Percentiles rank a stretch among this genome's conserved stretches.
These are phyloP conservation scores for Lepeophtheirus nordmannii DNA, from an alignment of 2,888 invertebrate species.

Conservation along the genomic window DNA sequence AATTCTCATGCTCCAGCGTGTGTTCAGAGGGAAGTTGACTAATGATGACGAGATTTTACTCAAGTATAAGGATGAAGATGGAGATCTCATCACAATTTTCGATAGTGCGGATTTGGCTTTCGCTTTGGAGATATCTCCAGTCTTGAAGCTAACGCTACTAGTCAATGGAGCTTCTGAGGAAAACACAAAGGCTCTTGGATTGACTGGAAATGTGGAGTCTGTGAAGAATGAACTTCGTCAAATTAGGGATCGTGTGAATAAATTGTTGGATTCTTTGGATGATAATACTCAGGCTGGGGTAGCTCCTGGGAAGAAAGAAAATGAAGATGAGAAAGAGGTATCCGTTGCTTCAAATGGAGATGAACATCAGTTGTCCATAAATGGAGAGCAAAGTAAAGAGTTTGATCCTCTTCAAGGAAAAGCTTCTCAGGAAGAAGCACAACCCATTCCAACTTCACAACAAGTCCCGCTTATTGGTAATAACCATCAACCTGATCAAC, in stretches of 20 bases:
- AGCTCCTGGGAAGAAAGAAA: not conserved
- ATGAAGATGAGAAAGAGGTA: not conserved
- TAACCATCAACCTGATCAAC: not conserved
- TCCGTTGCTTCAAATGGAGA: conserved; percentile 27
- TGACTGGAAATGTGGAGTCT: conserved; percentile 30
- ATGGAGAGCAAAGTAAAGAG: conserved; percentile 38
- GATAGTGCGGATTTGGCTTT: conserved; percentile 52
- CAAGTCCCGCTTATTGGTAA: not conserved
- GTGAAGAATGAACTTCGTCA: conserved; percentile 39
- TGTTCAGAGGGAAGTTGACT: conserved; percentile 47
- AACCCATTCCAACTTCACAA: not conserved
- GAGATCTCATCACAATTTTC: conserved; percentile 52
- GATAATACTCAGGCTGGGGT: not conserved
- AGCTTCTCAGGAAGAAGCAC: conserved; percentile 29
- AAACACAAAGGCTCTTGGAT: conserved; percentile 20
- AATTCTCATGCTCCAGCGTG: conserved; percentile 50
- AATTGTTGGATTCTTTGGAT: conserved; percentile 44
- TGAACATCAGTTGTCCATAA: not conserved
- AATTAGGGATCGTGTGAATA: conserved; percentile 46
- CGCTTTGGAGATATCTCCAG: conserved; percentile 50
- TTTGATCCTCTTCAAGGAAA: conserved; percentile 44
- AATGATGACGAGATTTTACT: conserved; percentile 49
- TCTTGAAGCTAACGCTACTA: conserved; percentile 46
- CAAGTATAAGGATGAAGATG: conserved; percentile 58
- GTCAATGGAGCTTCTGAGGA: conserved; percentile 32